Evolutionary conservation across 2,888 invertebrate species (phyloP).

Genomic region (Stenchaetothrips biformis): DNA sequence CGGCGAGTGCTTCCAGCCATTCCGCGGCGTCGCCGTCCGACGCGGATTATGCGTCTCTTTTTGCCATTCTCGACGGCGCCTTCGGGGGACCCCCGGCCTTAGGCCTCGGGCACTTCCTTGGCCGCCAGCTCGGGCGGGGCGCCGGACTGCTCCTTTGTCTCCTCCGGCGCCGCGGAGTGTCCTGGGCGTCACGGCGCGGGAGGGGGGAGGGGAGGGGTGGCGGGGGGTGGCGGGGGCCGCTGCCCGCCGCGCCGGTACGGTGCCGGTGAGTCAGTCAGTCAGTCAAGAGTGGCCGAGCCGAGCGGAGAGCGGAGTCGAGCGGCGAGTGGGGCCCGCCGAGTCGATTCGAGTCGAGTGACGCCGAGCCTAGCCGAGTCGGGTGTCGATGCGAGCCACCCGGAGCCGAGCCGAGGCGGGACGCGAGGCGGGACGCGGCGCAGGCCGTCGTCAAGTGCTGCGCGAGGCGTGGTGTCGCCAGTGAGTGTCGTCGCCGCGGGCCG

Average conservation of each 20-base stretch:
- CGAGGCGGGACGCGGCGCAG: neutral
- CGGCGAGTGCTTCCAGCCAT: too few species aligned
- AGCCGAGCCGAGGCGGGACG: neutral
- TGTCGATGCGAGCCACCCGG: neutral
- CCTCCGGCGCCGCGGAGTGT: neutral
- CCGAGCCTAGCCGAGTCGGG: neutral
- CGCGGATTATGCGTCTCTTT: too few species aligned
- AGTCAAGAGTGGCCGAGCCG: conserved; percentile 5
- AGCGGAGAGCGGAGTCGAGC: neutral
- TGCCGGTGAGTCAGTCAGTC: conserved; percentile 8
- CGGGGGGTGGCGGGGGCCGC: neutral
- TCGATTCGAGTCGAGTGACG: neutral
- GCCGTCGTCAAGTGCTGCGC: neutral
- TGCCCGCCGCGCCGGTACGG: neutral
- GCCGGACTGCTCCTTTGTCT: neutral
- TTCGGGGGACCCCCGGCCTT: too few species aligned
- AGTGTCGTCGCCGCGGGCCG: neutral
- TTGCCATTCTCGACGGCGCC: too few species aligned
- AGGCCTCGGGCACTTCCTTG: too few species aligned
- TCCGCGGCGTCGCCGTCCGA: too few species aligned
- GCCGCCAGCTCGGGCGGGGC: neutral
- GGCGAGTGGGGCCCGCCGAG: neutral
- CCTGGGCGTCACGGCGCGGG: neutral
- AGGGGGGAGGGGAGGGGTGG: neutral
- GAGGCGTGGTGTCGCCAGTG: neutral